These are phyloP conservation scores for Nasalis larvatus DNA, from an alignment of 2,113 vertebrate genomes.

Conservation along the genomic window DNA sequence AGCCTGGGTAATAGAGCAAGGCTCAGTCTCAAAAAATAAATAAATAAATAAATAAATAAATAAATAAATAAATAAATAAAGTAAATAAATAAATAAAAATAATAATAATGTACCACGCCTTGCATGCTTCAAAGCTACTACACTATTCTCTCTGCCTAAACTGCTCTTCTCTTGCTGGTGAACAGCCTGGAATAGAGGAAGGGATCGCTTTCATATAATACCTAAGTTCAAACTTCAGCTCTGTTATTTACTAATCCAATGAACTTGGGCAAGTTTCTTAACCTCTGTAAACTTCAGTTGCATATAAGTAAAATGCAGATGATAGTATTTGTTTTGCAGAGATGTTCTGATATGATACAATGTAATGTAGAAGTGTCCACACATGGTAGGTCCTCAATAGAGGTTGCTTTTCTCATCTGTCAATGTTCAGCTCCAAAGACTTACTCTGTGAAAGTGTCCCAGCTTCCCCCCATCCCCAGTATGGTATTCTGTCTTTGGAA, in stretches of 20 bases:
- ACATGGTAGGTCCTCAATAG: background rate
- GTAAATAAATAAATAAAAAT: no score
- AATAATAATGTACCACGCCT: background rate
- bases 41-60: no score
- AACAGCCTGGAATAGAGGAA: background rate
- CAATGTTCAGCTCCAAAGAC: background rate
- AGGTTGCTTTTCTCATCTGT: background rate
- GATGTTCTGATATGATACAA: background rate
- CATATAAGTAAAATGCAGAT: background rate
- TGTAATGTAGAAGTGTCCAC: background rate
- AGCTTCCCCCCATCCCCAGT: background rate
- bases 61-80: no score
- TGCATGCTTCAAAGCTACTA: background rate
- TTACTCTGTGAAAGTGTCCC: background rate
- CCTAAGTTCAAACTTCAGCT: background rate
- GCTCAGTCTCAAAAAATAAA: no score
- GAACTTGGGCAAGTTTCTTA: background rate
- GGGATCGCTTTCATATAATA: background rate
- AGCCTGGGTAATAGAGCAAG: no score
- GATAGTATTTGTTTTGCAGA: background rate
- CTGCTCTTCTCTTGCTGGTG: background rate
- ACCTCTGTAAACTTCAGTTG: background rate
- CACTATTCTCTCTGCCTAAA: background rate
- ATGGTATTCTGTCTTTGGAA: background rate
- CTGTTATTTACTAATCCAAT: background rate